Conservation (phyloP, 2,888 invertebrate species). For the Phortica okadai region DNA sequence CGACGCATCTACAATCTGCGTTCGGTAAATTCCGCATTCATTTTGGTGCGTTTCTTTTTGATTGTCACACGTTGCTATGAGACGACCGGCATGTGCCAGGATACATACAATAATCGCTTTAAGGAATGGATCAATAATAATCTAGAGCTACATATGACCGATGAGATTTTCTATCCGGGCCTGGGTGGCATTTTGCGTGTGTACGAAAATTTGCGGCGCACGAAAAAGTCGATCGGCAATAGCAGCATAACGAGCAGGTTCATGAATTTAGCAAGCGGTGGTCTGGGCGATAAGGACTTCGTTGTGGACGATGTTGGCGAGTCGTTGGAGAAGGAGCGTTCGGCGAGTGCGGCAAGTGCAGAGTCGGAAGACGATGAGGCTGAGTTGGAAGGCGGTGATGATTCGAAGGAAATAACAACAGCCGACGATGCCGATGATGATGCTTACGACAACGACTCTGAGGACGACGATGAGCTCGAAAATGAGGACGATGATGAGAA, state of each 20-base stretch:
- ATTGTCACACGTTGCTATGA: slow-evolving; percentile 64
- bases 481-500: neutral
- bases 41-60: slow-evolving; percentile 65
- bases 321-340: neutral
- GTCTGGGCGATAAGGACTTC: neutral
- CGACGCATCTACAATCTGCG: slow-evolving; percentile 61
- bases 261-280: neutral
- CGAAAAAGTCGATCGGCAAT: slow-evolving; percentile 29
- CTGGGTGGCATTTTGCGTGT: slow-evolving; percentile 67
- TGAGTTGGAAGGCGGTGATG: neutral
- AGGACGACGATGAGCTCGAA: neutral
- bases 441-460: neutral
- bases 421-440: neutral
- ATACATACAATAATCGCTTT: slow-evolving; percentile 61
- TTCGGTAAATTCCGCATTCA: slow-evolving; percentile 57
- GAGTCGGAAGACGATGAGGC: neutral
- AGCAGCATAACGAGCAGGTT: neutral
- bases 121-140: slow-evolving; percentile 62
- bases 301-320: neutral
- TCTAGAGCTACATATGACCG: slow-evolving; percentile 60
- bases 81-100: slow-evolving; percentile 56
- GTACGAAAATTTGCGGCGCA: slow-evolving; percentile 55
- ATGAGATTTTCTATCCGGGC: slow-evolving; percentile 68
- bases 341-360: neutral
- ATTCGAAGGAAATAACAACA: neutral